These are phyloP conservation scores for Eclectus roratus DNA, from an alignment of 2,113 vertebrate genomes.

Conservation along the genomic window DNA sequence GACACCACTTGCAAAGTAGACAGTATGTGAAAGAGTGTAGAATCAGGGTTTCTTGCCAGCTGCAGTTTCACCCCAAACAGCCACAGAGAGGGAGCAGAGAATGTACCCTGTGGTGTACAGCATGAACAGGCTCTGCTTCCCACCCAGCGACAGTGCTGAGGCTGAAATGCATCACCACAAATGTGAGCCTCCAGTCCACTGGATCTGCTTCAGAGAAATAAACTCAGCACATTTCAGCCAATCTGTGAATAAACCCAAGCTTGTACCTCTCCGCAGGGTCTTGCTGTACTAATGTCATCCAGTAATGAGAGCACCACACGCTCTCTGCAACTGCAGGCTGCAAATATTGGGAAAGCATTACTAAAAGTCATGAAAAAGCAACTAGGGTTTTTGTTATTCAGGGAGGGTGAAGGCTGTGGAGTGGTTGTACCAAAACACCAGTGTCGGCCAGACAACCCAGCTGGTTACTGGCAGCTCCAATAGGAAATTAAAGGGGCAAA, in stretches of 20 bases:
- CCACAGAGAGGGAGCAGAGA: background rate
- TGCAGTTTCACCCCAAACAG: background rate
- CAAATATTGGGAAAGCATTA: background rate
- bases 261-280: background rate
- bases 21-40: background rate
- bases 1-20: background rate
- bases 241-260: conserved; percentile 2
- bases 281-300: background rate
- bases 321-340: background rate
- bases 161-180: background rate
- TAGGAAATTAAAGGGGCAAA: background rate
- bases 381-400: background rate
- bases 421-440: background rate
- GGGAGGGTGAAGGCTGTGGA: background rate
- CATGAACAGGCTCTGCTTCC: background rate
- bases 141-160: background rate
- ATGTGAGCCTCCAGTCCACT: background rate
- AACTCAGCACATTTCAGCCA: background rate
- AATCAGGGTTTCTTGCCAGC: background rate
- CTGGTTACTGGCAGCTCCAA: background rate
- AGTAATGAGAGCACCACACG: accelerated
- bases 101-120: background rate
- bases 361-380: background rate
- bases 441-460: background rate
- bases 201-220: background rate